phyloP scores from a whole-genome alignment of 64 coral and sea anemone species.

The Hydrozoanthus tunicans region DNA sequence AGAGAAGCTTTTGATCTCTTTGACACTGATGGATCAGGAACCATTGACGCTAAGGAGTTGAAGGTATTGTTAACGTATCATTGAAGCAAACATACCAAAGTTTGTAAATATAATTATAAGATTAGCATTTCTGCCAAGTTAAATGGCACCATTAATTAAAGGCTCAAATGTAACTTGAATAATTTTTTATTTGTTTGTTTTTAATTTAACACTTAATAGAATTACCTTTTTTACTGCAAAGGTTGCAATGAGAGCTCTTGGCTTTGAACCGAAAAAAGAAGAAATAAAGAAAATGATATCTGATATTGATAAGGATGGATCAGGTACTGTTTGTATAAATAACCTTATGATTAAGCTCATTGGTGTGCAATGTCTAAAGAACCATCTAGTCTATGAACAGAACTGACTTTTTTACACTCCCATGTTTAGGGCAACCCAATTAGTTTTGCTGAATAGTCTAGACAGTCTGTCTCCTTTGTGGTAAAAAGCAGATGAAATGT shows the following conservation, averaged over 20 bases:
- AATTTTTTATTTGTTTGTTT: too few relatives aligned
- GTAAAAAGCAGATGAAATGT: too few relatives aligned
- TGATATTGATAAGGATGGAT: constrained; percentile 99
- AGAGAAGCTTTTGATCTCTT: constrained; percentile 99
- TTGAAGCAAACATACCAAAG: not conserved
- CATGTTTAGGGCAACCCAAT: too few relatives aligned
- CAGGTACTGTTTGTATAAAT: constrained; percentile 59
- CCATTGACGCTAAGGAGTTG: constrained; percentile 99
- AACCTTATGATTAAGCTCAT: not conserved
- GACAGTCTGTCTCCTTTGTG: too few relatives aligned
- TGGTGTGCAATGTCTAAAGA: not conserved
- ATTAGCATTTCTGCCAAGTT: too few relatives aligned
- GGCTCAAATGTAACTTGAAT: too few relatives aligned
- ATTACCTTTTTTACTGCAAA: not conserved
- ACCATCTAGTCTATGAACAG: not conserved
- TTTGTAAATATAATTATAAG: too few relatives aligned
- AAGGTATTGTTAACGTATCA: constrained; percentile 58
- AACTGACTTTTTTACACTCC: not conserved
- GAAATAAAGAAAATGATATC: constrained; percentile 99
- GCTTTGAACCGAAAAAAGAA: constrained; percentile 99
- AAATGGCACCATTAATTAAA: too few relatives aligned
- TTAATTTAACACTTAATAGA: not conserved
- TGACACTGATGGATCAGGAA: constrained; percentile 99
- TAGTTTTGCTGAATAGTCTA: too few relatives aligned
- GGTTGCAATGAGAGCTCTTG: constrained; percentile 99